Percentiles rank a stretch among this genome's conserved stretches.
phyloP scores from a whole-genome alignment of 2,113 vertebrate genomes.

The Leptodactylus fuscus region DNA sequence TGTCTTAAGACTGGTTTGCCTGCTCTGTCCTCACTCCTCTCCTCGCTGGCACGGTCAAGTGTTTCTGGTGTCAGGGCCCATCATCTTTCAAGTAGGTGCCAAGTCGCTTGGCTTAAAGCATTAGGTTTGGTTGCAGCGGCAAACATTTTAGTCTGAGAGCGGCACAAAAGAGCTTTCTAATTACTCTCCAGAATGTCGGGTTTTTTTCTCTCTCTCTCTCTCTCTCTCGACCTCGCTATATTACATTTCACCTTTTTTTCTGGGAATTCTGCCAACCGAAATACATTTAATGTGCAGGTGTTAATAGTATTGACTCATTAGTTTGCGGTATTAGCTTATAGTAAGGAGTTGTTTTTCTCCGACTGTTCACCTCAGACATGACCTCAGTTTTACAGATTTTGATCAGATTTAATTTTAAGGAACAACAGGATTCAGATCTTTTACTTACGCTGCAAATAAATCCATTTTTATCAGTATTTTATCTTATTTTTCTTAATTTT shows the following conservation, averaged over 20 bases:
- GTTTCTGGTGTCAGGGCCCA: conserved; percentile 50
- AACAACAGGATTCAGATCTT: conserved; percentile 11
- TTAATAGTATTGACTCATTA: conserved; percentile 61
- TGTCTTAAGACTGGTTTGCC: neutral
- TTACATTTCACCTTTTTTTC: conserved; percentile 56
- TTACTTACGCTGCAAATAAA: neutral
- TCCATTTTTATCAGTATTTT: neutral
- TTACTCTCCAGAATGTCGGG: conserved; percentile 28
- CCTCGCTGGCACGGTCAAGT: conserved; percentile 18
- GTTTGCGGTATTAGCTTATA: conserved; percentile 56
- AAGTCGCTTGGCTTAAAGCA: conserved; percentile 48
- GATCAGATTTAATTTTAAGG: conserved; percentile 41
- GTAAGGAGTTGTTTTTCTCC: conserved; percentile 47
- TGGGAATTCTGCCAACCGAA: conserved; percentile 54
- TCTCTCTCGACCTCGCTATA: conserved; percentile 33
- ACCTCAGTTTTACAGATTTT: conserved; percentile 46
- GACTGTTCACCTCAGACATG: conserved; percentile 56
- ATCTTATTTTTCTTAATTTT: neutral
- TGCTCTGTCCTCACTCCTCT: conserved; percentile 7
- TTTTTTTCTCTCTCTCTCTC: conserved; percentile 39
- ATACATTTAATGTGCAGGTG: conserved; percentile 61
- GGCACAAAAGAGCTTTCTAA: conserved; percentile 56
- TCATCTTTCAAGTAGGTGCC: conserved; percentile 52
- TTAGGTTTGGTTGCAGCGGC: conserved; percentile 43
- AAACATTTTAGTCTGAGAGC: conserved; percentile 36